These are phyloP conservation scores for Poecile atricapillus DNA, from an alignment of 2,113 vertebrate genomes.

Conservation along the genomic window DNA sequence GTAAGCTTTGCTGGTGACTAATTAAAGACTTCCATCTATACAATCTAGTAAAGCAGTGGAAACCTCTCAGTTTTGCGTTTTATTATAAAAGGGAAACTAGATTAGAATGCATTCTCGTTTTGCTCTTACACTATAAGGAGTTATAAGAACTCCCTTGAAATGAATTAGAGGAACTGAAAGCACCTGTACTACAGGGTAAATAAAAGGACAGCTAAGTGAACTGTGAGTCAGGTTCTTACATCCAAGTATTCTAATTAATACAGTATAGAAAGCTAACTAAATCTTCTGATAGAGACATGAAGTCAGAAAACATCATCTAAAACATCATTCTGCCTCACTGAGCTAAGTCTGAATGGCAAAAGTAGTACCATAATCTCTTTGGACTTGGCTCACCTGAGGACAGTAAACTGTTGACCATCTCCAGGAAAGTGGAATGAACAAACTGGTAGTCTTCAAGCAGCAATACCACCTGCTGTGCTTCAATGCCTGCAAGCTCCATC, in stretches of 20 bases:
- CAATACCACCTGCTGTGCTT: slow-evolving; percentile 89
- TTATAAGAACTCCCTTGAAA: neutral
- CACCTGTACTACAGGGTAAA: neutral
- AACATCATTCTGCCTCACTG: neutral
- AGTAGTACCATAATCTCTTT: neutral
- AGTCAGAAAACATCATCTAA: neutral
- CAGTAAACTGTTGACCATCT: slow-evolving; percentile 96
- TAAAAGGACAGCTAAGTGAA: neutral
- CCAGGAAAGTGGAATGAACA: slow-evolving; percentile 86
- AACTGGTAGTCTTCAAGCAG: slow-evolving; percentile 95
- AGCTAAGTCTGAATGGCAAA: neutral
- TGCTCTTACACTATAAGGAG: neutral
- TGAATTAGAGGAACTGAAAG: neutral
- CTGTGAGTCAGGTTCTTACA: neutral
- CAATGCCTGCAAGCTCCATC: slow-evolving; percentile 89
- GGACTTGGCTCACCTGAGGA: slow-evolving; percentile 87
- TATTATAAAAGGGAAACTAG: neutral
- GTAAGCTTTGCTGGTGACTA: neutral
- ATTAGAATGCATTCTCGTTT: neutral
- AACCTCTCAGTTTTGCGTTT: neutral
- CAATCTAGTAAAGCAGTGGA: neutral
- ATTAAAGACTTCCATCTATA: neutral
- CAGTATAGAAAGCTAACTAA: neutral
- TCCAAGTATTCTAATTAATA: neutral
- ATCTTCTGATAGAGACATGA: neutral